These are phyloP conservation scores for Samia ricini DNA, from an alignment of 1,140 invertebrate species.

Conservation along the genomic window DNA sequence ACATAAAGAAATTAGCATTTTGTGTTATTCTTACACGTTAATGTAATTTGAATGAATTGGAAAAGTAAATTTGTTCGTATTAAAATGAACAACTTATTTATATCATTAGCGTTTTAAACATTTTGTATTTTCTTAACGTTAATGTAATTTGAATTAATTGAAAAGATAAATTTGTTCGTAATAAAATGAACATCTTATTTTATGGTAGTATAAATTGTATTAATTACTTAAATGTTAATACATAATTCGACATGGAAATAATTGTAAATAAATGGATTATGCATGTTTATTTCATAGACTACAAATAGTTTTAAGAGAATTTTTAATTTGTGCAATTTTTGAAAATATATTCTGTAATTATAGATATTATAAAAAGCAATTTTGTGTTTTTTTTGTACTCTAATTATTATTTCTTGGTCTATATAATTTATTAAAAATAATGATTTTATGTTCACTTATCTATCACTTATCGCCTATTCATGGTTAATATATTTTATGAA, in stretches of 20 bases:
- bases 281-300: neutral
- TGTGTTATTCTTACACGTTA: neutral
- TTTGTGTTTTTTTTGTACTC: neutral
- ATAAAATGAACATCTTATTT: no score
- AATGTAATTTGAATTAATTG: neutral
- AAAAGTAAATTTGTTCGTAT: neutral
- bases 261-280: neutral
- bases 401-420: no score
- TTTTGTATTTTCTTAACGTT: neutral
- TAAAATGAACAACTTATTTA: neutral
- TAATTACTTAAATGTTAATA: neutral
- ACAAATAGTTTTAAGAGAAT: neutral
- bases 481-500: no score
- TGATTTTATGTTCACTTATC: no score
- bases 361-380: neutral
- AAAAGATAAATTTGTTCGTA: neutral
- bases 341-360: neutral
- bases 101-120: neutral
- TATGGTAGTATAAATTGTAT: neutral
- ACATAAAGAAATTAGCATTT: neutral
- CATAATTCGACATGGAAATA: neutral
- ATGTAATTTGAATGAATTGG: neutral
- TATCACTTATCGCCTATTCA: no score
- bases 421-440: no score
- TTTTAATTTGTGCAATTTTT: neutral